These are phyloP conservation scores for Emydoidea blandingii DNA, from an alignment of 2,797 vertebrate genomes.

Conservation along the genomic window DNA sequence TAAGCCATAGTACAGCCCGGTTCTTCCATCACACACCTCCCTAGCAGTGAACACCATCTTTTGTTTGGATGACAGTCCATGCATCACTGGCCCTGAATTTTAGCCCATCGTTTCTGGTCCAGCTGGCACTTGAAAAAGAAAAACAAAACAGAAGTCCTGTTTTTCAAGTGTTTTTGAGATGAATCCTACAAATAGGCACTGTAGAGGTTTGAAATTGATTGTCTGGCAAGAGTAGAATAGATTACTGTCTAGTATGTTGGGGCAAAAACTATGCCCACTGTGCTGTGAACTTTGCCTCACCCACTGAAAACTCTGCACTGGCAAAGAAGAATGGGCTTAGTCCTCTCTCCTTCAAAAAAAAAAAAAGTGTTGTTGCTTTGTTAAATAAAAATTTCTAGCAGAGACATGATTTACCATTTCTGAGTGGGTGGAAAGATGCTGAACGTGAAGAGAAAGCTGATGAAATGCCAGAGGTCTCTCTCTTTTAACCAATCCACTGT, in stretches of 20 bases:
- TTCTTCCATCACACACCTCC: neutral
- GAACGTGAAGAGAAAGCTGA: neutral
- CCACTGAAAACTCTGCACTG: rapidly evolving
- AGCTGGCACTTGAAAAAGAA: rapidly evolving
- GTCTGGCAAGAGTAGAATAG: neutral
- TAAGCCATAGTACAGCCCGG: neutral
- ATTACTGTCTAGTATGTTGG: neutral
- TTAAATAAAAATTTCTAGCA: neutral
- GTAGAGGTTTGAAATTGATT: neutral
- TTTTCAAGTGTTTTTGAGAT: neutral
- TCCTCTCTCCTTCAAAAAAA: neutral
- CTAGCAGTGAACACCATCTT: neutral
- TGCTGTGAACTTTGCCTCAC: neutral
- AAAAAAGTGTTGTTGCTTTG: neutral
- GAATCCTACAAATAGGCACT: neutral
- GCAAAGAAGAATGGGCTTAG: neutral
- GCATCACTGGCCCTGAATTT: neutral
- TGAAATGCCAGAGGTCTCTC: neutral
- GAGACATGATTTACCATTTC: neutral
- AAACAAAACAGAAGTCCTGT: neutral
- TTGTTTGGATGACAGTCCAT: neutral
- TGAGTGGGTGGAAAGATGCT: neutral
- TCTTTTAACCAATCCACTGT: neutral
- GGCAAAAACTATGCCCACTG: rapidly evolving
- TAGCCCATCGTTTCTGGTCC: neutral